Base-by-base conservation (phyloP, 2,888 invertebrate species). In the Drosophila nr. perissopoda region DNA sequence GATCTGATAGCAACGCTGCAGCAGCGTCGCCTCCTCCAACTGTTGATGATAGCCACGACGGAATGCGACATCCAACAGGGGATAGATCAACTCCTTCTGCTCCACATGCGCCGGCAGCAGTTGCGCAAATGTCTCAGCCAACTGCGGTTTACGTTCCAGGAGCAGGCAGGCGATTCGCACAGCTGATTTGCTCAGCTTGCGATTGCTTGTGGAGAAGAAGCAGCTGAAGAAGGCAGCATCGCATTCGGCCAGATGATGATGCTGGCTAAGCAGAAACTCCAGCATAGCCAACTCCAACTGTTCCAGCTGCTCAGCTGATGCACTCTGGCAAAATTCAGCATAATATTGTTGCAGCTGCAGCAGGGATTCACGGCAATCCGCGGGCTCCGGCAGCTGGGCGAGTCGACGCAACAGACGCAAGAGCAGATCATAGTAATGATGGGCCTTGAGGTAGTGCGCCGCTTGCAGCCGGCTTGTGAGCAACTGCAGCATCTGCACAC, bases 51-150 rank as follows among this genome's bases (percentile, higher is more conserved):
- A 68, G n/a, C 80, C 69, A 8, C 83, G 78, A 0, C 76, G 90
- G 89, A 93, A 94, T 86, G 85, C 93, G 73, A 85, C 94, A 73
- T 94, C 94, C 2, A 95, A 93, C 56, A 96, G 89, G 0, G 96
- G 95, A 81, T 96, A 94, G 3, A 96, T 93, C 2, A 96, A 89
- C 84, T 95, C 95, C 86, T 95, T 95, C 87, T 95, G 95, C 16
- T 94, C 92, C 49, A 95, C 65, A 40, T 91, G 90, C 56, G 95
- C 91, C 0, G 82, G 83, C 29, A 92, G 63, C 1, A 87, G 60
- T 11, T 86, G 62, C 0, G 78, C 38, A 64, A 92, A 91, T 27
- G 71, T 66, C 2, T 31, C 31, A 0, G 79, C 52, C 29, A 90
- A 58, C 13, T 75, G 57, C 0, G 38, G 48, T 53, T 88, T 78